These are phyloP conservation scores for Rhinoptilus africanus DNA, from an alignment of 2,113 vertebrate genomes.

Conservation along the genomic window DNA sequence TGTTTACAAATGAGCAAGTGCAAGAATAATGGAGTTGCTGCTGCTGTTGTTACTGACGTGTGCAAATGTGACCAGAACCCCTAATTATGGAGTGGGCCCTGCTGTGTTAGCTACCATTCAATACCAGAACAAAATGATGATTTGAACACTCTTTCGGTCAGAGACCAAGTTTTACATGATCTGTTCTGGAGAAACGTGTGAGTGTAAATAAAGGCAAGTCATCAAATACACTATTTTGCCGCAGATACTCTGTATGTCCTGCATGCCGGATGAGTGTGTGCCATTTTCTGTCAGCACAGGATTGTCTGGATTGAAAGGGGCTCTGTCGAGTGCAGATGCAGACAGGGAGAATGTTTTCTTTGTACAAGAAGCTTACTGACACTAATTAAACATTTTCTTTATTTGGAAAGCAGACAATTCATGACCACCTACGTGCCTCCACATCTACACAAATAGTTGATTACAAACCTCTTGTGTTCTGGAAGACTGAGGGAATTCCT, in stretches of 20 bases:
- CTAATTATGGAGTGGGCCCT: background rate
- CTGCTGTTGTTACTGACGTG: background rate
- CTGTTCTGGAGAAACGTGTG: fast-evolving
- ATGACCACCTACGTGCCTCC: background rate
- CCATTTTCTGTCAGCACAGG: background rate
- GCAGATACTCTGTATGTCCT: background rate
- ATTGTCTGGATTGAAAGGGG: background rate
- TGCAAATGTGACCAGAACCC: background rate
- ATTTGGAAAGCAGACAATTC: background rate
- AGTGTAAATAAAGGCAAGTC: background rate
- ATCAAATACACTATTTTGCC: background rate
- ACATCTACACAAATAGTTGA: background rate
- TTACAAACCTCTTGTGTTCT: background rate
- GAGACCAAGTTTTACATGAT: background rate
- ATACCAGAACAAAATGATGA: background rate
- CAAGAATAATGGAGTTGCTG: background rate
- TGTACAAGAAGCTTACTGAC: background rate
- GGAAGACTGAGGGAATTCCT: background rate
- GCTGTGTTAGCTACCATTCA: background rate
- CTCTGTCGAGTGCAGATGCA: background rate
- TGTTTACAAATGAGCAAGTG: background rate
- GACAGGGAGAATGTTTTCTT: background rate
- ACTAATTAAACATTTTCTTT: slow-evolving; percentile 18
- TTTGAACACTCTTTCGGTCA: background rate
- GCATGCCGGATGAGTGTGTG: background rate